Percentiles rank a stretch among this genome's conserved stretches.
These are phyloP conservation scores for Lithobius niger DNA, from an alignment of 1,140 invertebrate species.

Conservation along the genomic window DNA sequence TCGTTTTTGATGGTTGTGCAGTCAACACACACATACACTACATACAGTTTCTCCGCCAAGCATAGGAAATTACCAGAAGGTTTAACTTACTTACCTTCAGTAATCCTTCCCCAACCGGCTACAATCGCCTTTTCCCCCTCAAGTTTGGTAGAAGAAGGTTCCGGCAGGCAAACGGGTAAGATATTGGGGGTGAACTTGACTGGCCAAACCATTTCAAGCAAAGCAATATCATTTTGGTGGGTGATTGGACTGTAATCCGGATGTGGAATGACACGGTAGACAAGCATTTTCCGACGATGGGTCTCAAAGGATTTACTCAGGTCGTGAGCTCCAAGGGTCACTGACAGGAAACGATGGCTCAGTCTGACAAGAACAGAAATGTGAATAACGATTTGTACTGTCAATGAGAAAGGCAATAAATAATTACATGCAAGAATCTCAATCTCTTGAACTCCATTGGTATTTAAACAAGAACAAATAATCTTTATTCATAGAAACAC, in stretches of 20 bases:
- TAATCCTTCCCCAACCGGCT: constrained; percentile 21
- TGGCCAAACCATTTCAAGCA: constrained; percentile 10
- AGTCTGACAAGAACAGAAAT: no score
- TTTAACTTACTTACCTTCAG: constrained; percentile 22
- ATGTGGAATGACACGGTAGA: neutral
- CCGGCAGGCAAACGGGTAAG: constrained; percentile 8
- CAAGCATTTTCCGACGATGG: neutral
- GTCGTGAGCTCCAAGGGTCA: neutral
- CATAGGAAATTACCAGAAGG: no score
- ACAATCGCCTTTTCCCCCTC: constrained; percentile 43
- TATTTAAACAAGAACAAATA: no score
- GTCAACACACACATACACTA: no score
- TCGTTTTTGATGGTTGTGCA: no score
- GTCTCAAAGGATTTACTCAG: neutral
- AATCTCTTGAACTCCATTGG: no score
- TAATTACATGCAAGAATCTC: no score
- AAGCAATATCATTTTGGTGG: constrained; percentile 12
- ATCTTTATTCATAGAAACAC: no score
- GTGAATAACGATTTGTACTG: no score
- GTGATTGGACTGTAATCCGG: neutral
- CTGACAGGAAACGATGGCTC: no score
- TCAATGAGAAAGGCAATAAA: no score
- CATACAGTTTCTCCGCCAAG: no score
- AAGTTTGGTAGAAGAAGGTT: constrained; percentile 40
- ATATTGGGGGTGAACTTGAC: constrained; percentile 16